These are phyloP conservation scores for Brachionus angularis DNA, from an alignment of 1,140 invertebrate species.

Conservation along the genomic window DNA sequence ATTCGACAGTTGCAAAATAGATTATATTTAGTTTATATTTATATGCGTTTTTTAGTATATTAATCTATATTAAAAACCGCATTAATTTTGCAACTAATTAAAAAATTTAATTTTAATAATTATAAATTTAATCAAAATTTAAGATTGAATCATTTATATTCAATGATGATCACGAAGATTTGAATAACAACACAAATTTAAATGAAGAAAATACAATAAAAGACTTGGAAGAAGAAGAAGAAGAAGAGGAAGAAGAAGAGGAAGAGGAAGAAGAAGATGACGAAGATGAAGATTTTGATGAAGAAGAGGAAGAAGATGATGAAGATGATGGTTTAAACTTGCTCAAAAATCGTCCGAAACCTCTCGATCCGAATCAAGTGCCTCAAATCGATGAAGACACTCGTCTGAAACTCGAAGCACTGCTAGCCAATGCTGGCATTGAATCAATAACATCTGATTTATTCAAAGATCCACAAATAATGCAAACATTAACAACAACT, in stretches of 20 bases:
- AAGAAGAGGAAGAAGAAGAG: no score
- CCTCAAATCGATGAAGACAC: conserved; percentile 40
- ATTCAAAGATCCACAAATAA: conserved; percentile 43
- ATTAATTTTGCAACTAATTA: no score
- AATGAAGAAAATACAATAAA: not conserved
- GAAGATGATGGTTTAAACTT: conserved; percentile 19
- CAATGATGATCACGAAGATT: not conserved
- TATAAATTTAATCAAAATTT: not conserved
- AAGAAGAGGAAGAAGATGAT: conserved; percentile 2
- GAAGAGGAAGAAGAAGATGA: no score
- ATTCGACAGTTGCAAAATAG: no score
- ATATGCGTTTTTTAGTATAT: no score
- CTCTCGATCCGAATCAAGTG: no score
- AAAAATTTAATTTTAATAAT: no score
- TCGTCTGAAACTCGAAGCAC: conserved; percentile 3
- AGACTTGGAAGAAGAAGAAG: no score
- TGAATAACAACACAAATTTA: no score
- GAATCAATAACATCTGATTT: conserved; percentile 32
- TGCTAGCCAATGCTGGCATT: conserved; percentile 28
- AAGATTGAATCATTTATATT: not conserved
- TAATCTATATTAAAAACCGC: no score
- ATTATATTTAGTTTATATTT: no score
- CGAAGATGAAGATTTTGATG: not conserved
- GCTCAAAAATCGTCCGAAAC: conserved; percentile 16
- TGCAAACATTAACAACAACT: conserved; percentile 36